Evolutionary conservation across 1,140 invertebrate species (phyloP), one percentile per base, ranked within the genome.

Genomic region (Drosophila ananassae): DNA sequence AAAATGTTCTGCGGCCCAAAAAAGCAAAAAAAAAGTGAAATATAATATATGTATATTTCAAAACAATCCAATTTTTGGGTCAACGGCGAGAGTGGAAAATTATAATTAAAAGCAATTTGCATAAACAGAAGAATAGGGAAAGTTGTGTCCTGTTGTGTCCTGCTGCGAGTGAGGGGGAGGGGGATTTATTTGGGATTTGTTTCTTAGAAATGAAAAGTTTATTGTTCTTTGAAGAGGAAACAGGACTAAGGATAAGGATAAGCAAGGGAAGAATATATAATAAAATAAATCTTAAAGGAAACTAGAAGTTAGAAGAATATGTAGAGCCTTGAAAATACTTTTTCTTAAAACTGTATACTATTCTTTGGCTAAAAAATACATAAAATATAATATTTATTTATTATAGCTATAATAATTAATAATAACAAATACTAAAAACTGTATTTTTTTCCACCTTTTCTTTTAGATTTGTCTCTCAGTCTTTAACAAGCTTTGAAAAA

Each of bases 31-130:
- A 34, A 30, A 21, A 48, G n/a, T 12, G 13, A 39, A 12, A 54
- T 54, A 37, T 22, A 21, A 7, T 8, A 46, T 24, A 55, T 39
- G 47, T 66, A 55, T 21, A 56, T 69, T 48, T 39, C 34, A 50
- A 64, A 64, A 77, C 68, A 85, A 78, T 81, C 79, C 58, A 78
- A 81, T 87, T 85, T 87, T 85, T 87, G 48, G 51, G 63, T 63
- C 68, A 68, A 72, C 78, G 44, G 56, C 39, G 22, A 32, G 52
- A 68, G 44, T 32, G 25, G 51, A 69, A 81, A 78, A 79, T 87
- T 68, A 87, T 76, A 87, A 85, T 85, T 85, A 85, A 85, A 85
- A 82, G 67, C 61, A 85, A 87, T 85, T 85, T 87, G 71, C 82
- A 82, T 76, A 87, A 84, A 84, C 69, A 80, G 51, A 72, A 77